phyloP scores from a whole-genome alignment of 2,888 invertebrate species.

The Cephonodes hylas region DNA sequence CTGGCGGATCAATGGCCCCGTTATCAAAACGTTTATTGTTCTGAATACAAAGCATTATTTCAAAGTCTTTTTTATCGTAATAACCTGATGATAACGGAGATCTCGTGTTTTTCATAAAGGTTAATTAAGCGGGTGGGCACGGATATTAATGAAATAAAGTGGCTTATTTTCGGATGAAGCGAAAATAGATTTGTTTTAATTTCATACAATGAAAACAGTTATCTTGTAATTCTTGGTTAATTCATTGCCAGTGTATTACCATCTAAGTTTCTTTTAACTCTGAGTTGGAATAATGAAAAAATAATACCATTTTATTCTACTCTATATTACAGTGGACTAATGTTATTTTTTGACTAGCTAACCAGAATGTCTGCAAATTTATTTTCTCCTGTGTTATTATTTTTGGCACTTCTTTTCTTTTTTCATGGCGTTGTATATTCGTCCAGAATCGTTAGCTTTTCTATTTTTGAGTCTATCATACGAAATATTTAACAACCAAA shows the following conservation, averaged over 20 bases:
- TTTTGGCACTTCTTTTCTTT: too few species aligned
- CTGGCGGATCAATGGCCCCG: background rate
- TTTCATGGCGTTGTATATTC: too few species aligned
- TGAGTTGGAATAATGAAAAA: background rate
- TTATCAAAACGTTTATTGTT: slow-evolving; percentile 4
- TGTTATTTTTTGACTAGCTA: background rate
- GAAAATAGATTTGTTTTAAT: background rate
- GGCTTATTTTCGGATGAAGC: background rate
- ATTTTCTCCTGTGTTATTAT: too few species aligned
- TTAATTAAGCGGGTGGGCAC: background rate
- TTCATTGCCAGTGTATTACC: background rate
- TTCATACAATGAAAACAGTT: background rate
- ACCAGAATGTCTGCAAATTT: too few species aligned
- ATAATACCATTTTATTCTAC: too few species aligned
- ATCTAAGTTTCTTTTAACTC: background rate
- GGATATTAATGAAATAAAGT: background rate
- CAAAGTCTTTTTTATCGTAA: background rate
- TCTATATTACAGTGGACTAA: too few species aligned
- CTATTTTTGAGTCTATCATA: too few species aligned
- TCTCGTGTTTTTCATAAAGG: background rate
- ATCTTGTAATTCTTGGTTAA: background rate
- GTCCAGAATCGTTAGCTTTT: too few species aligned
- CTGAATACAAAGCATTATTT: slow-evolving; percentile 4
- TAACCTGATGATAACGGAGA: background rate
- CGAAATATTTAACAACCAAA: too few species aligned